Conservation (phyloP, 2,888 invertebrate species). For the Drosophila meridiana region DNA sequence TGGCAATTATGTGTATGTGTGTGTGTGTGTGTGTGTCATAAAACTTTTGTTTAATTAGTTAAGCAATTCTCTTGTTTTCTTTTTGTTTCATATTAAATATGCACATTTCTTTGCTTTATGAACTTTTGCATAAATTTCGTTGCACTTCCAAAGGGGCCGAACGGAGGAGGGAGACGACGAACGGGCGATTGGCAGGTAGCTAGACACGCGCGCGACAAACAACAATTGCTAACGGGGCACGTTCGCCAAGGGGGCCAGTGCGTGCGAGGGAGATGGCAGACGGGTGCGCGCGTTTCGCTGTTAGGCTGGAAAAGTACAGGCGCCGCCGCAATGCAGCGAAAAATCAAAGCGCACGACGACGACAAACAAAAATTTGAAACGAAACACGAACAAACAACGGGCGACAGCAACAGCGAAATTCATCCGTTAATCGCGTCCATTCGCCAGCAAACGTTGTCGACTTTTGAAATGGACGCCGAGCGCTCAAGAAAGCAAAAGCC, state of each 20-base stretch:
- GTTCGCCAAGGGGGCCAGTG: slow-evolving; percentile 37
- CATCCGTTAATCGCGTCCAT: slow-evolving; percentile 84
- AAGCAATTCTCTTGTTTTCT: slow-evolving; percentile 14
- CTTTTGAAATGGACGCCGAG: slow-evolving; percentile 83
- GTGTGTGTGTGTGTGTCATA: slow-evolving; percentile 20
- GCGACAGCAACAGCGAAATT: slow-evolving; percentile 40
- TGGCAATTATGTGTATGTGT: slow-evolving; percentile 15
- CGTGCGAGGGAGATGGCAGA: slow-evolving; percentile 4
- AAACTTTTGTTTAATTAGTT: slow-evolving; percentile 35
- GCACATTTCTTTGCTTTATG: slow-evolving; percentile 21
- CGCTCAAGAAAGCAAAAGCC: slow-evolving; percentile 75
- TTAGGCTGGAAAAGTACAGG: slow-evolving; percentile 64
- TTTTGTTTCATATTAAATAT: slow-evolving; percentile 2
- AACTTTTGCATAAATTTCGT: slow-evolving; percentile 30
- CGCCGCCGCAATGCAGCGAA: slow-evolving; percentile 55
- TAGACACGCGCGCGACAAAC: slow-evolving; percentile 68
- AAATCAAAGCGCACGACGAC: slow-evolving; percentile 57
- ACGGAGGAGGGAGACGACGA: not conserved
- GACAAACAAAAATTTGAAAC: slow-evolving; percentile 19
- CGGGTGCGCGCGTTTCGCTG: not conserved
- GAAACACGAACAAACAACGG: not conserved
- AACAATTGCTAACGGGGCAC: slow-evolving; percentile 47
- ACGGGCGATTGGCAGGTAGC: slow-evolving; percentile 20
- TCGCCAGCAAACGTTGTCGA: slow-evolving; percentile 84
- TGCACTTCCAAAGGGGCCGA: slow-evolving; percentile 19